These are phyloP conservation scores for Myotis findleyi DNA, from an alignment of 2,797 vertebrate genomes.

Conservation along the genomic window DNA sequence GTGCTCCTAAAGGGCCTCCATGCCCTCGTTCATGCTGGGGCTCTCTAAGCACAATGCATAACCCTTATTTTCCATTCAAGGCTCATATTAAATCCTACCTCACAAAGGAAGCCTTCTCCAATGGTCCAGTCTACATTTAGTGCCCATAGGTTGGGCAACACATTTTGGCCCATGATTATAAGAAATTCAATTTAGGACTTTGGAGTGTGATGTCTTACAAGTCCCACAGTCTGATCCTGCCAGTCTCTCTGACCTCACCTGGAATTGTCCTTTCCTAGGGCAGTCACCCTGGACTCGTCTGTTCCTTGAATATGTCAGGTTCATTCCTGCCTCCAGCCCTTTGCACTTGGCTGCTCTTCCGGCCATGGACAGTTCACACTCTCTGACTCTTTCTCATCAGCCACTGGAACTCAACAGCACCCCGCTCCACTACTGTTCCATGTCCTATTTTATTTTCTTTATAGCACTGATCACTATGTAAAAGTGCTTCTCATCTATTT, in stretches of 20 bases:
- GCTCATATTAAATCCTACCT: not conserved
- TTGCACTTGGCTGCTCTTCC: not conserved
- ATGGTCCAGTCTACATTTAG: not conserved
- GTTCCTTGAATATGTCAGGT: not conserved
- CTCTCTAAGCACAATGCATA: not conserved
- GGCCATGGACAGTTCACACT: not conserved
- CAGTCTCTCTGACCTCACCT: not conserved
- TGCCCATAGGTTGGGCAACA: not conserved
- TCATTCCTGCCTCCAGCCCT: not conserved
- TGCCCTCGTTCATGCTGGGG: not conserved
- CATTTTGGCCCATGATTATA: not conserved
- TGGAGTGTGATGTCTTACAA: not conserved
- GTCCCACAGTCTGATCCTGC: not conserved
- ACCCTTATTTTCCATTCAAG: not conserved
- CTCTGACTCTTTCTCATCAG: not conserved
- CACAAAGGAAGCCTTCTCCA: not conserved
- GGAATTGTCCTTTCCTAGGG: not conserved
- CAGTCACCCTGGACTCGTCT: not conserved
- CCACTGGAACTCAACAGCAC: not conserved
- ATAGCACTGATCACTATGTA: not conserved
- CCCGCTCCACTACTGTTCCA: not conserved
- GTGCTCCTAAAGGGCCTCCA: not conserved
- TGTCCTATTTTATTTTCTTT: not conserved
- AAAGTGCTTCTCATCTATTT: not conserved
- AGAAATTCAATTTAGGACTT: not conserved